Evolutionary conservation across 2,888 invertebrate genomes (phyloP), one percentile per base, ranked within the genome.

Genomic region (Pomacea canaliculata): DNA sequence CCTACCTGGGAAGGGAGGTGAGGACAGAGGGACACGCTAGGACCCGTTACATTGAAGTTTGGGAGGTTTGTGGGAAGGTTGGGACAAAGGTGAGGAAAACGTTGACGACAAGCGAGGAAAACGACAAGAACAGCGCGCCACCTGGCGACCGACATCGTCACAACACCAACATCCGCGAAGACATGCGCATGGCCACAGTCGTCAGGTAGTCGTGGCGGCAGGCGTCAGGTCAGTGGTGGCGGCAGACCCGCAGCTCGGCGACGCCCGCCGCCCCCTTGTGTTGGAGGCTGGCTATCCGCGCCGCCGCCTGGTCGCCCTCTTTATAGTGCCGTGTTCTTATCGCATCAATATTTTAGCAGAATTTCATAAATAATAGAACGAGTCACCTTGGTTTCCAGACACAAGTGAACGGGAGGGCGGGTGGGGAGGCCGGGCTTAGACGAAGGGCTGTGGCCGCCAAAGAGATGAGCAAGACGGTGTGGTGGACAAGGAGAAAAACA

Each of bases 311-410:
- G 60, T 63, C 71, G 62, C 65, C 77, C 37, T 76, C 81, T 82
- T 82, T 82, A 82, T 82, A 82, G 76, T 70, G 78, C 72, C 74
- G 72, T 73, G 77, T 79, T 80, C 82, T 82, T 82, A 79, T 76
- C 79, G 73, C 82, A 82, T 82, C 78, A 82, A 82, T 82, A 81
- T 82, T 82, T 82, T 73, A 82, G 80, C 73, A 75, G 82, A 82
- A 81, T 79, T 82, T 80, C 82, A 82, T 82, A 82, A 82, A 82
- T 82, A 82, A 82, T 82, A 82, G 80, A 82, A 76, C 79, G 71
- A 78, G 72, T 79, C 78, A 81, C 80, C 82, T 79, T 78, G 79
- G 71, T 78, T 76, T 76, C 77, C 71, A 72, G 66, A 75, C 48
- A 48, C 19, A 37, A 48, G 10, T 46, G 66, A 62, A 62, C 62